These are phyloP conservation scores for Zophobas atratus DNA, from an alignment of 1,140 invertebrate species.

Conservation along the genomic window DNA sequence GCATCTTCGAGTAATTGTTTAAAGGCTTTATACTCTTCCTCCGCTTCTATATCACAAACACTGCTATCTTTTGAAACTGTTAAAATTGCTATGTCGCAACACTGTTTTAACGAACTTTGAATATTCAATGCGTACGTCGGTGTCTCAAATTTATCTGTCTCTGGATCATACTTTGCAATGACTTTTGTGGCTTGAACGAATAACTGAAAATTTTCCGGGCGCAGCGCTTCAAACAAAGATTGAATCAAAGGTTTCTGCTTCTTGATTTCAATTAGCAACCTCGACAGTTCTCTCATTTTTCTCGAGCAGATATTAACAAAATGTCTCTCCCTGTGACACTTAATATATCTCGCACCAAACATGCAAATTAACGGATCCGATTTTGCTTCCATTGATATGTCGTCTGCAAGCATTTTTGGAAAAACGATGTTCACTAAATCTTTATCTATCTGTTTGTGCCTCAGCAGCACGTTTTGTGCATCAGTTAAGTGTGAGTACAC, in stretches of 20 bases:
- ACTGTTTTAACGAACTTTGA: slow-evolving; percentile 48
- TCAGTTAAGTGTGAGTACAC: too few relatives aligned
- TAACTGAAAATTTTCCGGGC: slow-evolving; percentile 44
- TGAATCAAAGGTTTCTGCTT: slow-evolving; percentile 33
- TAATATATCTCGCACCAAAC: slow-evolving; percentile 19
- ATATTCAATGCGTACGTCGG: slow-evolving; percentile 55
- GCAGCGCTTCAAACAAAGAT: slow-evolving; percentile 38
- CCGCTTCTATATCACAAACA: background rate
- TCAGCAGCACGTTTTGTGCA: too few relatives aligned
- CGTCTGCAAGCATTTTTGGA: background rate
- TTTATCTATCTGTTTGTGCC: too few relatives aligned
- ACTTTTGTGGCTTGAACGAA: background rate
- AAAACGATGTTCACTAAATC: background rate
- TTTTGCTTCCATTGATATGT: slow-evolving; percentile 3
- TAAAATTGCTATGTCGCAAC: slow-evolving; percentile 47
- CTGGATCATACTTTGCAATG: background rate
- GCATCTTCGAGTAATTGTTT: background rate
- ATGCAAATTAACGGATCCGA: slow-evolving; percentile 33
- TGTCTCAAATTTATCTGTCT: background rate
- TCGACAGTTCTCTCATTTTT: slow-evolving; percentile 53
- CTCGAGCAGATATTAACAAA: slow-evolving; percentile 42
- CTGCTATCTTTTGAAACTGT: background rate
- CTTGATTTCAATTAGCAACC: slow-evolving; percentile 50
- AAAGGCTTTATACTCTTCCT: background rate
- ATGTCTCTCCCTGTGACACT: slow-evolving; percentile 35